These are phyloP conservation scores for Mesitornis unicolor DNA, from an alignment of 2,113 vertebrate species.

Conservation along the genomic window DNA sequence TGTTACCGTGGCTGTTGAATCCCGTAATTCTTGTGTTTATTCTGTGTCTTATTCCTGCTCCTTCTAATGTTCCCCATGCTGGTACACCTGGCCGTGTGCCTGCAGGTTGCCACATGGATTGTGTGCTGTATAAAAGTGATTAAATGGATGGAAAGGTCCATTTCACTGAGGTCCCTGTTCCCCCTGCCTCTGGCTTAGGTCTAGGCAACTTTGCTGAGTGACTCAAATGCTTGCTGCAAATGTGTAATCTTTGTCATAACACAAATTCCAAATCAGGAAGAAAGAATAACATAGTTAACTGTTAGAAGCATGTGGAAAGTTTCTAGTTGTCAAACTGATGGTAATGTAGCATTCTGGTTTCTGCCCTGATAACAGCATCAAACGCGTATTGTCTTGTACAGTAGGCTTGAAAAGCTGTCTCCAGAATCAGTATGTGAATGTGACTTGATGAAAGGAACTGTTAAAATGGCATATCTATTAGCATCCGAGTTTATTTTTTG, in stretches of 20 bases:
- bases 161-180: fast-evolving
- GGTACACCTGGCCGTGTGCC: fast-evolving
- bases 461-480: background rate
- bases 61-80: too few relatives aligned
- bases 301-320: background rate
- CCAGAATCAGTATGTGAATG: background rate
- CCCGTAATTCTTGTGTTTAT: too few relatives aligned
- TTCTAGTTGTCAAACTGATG: background rate
- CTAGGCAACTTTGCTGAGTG: background rate
- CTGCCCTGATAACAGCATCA: background rate
- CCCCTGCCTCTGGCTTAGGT: background rate
- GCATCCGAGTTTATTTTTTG: background rate
- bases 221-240: background rate
- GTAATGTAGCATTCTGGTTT: background rate
- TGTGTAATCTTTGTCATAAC: background rate
- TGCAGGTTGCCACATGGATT: background rate
- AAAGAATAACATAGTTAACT: background rate
- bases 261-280: background rate
- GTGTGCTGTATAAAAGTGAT: background rate
- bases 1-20: too few relatives aligned
- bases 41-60: background rate
- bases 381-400: fast-evolving
- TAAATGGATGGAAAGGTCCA: background rate
- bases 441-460: background rate
- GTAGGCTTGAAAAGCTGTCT: background rate